Evolutionary conservation across 2,888 invertebrate species (phyloP), one percentile per base, ranked within the genome.

Genomic region (Gisinianus flammeolus): DNA sequence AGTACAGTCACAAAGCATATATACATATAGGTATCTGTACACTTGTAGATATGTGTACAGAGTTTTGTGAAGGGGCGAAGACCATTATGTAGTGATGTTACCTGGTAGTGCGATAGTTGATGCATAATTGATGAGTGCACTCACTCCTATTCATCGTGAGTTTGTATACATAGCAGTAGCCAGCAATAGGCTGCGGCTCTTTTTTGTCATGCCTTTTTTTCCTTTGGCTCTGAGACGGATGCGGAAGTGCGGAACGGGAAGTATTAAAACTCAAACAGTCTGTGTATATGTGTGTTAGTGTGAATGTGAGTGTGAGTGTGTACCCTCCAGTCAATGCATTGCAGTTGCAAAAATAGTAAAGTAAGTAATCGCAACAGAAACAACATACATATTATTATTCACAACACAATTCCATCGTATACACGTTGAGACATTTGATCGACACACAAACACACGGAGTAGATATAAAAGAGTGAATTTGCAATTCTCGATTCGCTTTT

Each of bases 121-220:
- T 67, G 67, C 31, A 67, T 31, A 33, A 67, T 67, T 67, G 33
- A 67, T 67, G 67, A 67, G n/a, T 31, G n/a, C 28, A 31, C 31
- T 19, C 67, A 19, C n/a, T 67, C 33, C 19, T 67, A 33, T 67
- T 30, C 22, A 31, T 26, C 10, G 22, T 24, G 2, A 12, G 22
- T 26, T n/a, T 12, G 10, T 62, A n/a, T 26, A 16, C 12, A 12
- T 22, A 24, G 3, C 62, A 62, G 62, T 1, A 12, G 22, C 58
- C 19, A 64, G 2, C 19, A 16, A 64, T 5, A 64, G 30, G 28
- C 5, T 26, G 44, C 16, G 44, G 12, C 19, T 44, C 44, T 44
- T 16, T 64, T 26, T 64, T 26, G 22, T 64, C 16, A 26, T 64
- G 30, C 64, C 30, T 64, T 64, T 64, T 44, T 6, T 19, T 19